These are phyloP conservation scores for Semaprochilodus insignis DNA, from an alignment of 2,797 vertebrate genomes.

Conservation along the genomic window DNA sequence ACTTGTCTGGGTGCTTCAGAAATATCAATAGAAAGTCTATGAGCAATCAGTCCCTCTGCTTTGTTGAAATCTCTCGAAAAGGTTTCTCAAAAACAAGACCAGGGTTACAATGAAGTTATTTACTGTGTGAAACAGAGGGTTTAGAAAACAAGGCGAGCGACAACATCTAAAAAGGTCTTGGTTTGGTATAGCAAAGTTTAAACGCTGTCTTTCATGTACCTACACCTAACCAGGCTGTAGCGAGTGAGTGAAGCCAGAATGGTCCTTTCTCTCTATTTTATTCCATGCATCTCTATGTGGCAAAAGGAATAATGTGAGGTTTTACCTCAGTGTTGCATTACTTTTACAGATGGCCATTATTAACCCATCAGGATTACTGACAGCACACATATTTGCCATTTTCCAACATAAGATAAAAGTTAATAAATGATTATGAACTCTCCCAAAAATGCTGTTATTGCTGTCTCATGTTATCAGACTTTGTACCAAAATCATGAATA, in stretches of 20 bases:
- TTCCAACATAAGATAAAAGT: too few relatives aligned
- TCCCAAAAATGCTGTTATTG: too few relatives aligned
- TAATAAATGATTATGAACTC: too few relatives aligned
- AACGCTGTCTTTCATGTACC: neutral
- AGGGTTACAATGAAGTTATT: neutral
- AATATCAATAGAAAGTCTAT: neutral
- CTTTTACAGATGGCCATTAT: neutral
- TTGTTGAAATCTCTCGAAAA: neutral
- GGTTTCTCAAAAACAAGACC: neutral
- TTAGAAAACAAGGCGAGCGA: neutral
- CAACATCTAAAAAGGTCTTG: neutral
- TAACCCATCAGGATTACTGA: neutral
- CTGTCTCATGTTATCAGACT: neutral
- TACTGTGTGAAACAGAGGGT: too few relatives aligned
- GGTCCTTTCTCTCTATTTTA: neutral
- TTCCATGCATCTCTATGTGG: neutral
- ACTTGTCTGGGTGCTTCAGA: neutral
- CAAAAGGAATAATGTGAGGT: neutral
- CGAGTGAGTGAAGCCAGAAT: too few relatives aligned
- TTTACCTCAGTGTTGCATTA: neutral
- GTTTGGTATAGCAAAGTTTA: neutral
- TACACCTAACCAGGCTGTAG: neutral
- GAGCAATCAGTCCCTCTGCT: neutral
- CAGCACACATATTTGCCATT: neutral
- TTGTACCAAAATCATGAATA: neutral